A percentile compares a stretch with the other conserved stretches of the same genome.
phyloP scores from a whole-genome alignment of 2,113 vertebrate genomes.

The Calidris pygmaea region DNA sequence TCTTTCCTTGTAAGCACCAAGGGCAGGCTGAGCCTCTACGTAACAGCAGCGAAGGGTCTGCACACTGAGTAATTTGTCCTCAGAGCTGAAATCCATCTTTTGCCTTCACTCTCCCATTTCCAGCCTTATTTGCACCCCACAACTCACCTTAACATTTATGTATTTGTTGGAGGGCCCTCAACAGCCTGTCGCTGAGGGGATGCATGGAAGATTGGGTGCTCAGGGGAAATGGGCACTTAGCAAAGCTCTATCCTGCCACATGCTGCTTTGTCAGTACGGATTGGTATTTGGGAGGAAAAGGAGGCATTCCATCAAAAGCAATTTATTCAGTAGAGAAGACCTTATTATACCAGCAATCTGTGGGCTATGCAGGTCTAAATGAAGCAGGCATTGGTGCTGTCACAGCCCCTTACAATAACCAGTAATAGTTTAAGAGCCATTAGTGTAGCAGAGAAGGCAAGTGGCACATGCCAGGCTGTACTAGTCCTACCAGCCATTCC shows the following conservation, averaged over 20 bases:
- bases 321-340: not conserved
- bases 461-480: not conserved
- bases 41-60: not conserved
- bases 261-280: not conserved
- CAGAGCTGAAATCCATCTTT: not conserved
- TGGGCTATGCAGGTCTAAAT: not conserved
- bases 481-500: not conserved
- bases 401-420: not conserved
- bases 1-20: not conserved
- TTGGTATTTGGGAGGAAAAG: not conserved
- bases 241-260: not conserved
- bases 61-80: not conserved
- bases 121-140: not conserved
- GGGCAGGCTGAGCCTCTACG: not conserved
- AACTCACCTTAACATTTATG: not conserved
- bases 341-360: not conserved
- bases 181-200: rapidly evolving
- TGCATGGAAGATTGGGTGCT: rapidly evolving
- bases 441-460: not conserved
- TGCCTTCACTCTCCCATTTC: not conserved
- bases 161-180: not conserved
- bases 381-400: not conserved
- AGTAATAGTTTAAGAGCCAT: not conserved
- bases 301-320: not conserved
- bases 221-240: not conserved